These are phyloP conservation scores for Meiosimyza decipiens DNA, from an alignment of 2,888 invertebrate species.

Conservation along the genomic window DNA sequence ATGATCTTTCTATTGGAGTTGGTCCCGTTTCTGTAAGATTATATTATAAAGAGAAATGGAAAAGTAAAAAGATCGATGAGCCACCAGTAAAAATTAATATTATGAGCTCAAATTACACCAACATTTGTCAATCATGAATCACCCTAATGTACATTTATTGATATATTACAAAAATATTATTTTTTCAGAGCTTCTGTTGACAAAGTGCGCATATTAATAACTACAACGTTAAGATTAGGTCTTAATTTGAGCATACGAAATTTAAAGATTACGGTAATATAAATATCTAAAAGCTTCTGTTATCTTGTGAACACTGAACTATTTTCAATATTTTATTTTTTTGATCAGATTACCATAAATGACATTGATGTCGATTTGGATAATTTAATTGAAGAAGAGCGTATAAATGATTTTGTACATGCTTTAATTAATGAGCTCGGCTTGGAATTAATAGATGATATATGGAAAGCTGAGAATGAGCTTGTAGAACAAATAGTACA, in stretches of 20 bases:
- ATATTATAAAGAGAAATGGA: no score
- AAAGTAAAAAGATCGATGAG: no score
- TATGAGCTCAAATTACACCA: no score
- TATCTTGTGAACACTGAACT: not conserved
- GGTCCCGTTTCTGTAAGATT: no score
- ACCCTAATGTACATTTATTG: no score
- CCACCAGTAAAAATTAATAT: no score
- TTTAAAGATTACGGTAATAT: constrained; percentile 51
- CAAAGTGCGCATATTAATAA: constrained; percentile 48
- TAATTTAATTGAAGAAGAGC: constrained; percentile 56
- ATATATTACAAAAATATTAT: no score
- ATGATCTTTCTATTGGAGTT: no score
- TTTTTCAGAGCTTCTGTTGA: constrained; percentile 48
- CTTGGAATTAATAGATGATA: constrained; percentile 58
- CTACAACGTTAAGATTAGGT: constrained; percentile 51
- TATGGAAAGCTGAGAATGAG: constrained; percentile 54
- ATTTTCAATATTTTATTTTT: constrained; percentile 21
- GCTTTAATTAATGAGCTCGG: constrained; percentile 58
- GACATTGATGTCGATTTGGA: constrained; percentile 53
- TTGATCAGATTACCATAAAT: constrained; percentile 48
- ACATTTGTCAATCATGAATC: no score
- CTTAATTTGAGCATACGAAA: constrained; percentile 49
- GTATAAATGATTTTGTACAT: constrained; percentile 58
- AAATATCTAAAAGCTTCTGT: not conserved
- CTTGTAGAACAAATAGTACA: constrained; percentile 47